Percentiles rank a stretch among this genome's conserved stretches.
Conservation (phyloP, 2,113 vertebrate species). For the Siniperca chuatsi region DNA sequence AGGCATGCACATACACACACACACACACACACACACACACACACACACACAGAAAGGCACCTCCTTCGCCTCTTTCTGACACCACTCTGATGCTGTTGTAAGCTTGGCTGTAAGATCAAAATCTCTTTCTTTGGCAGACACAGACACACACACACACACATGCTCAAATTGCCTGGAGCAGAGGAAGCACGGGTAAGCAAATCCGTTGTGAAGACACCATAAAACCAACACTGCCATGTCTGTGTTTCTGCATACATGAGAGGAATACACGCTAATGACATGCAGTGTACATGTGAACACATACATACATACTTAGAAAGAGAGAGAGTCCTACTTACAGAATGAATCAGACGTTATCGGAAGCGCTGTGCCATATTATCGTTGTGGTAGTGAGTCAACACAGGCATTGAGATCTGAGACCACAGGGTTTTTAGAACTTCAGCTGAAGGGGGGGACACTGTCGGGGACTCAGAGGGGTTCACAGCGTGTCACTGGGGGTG, state of each 20-base stretch:
- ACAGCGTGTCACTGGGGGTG: conserved; percentile 52
- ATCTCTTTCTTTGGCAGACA: conserved; percentile 71
- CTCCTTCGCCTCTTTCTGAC: conserved; percentile 65
- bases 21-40: conserved; percentile 13
- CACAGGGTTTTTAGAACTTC: conserved; percentile 62
- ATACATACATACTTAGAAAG: conserved; percentile 15
- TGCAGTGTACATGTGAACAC: conserved; percentile 40
- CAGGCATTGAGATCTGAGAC: conserved; percentile 66
- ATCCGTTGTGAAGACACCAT: conserved; percentile 67
- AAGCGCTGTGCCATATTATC: conserved; percentile 69
- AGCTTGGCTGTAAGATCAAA: conserved; percentile 80
- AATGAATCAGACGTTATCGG: conserved; percentile 81
- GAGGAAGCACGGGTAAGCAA: conserved; percentile 75
- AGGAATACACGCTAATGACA: conserved; percentile 61
- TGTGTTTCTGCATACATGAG: conserved; percentile 37
- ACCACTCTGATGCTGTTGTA: conserved; percentile 74
- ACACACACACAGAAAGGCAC: conserved; percentile 45
- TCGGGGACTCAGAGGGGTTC: conserved; percentile 58
- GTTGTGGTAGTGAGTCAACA: conserved; percentile 73
- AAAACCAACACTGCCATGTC: conserved; percentile 70
- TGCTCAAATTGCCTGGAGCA: conserved; percentile 67
- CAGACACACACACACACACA: conserved; percentile 44
- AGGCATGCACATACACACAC: conserved; percentile 29
- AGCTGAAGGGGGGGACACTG: conserved; percentile 12
- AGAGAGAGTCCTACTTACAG: conserved; percentile 80